phyloP scores from a whole-genome alignment of 2,888 invertebrate species.

The Candidula unifasciata region DNA sequence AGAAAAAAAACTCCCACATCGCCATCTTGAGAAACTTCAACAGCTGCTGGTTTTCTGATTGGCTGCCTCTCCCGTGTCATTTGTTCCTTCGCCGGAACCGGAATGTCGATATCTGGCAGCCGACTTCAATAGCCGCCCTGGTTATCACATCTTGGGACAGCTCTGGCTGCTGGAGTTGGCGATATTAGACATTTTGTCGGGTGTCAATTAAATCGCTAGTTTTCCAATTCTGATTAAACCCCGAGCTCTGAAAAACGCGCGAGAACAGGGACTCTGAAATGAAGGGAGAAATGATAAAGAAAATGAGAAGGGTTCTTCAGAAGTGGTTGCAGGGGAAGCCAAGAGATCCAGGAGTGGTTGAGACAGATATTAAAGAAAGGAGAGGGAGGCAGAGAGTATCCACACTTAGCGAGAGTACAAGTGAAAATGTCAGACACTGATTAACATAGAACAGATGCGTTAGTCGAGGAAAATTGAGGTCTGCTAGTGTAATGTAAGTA shows the following conservation, averaged over 20 bases:
- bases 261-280: not conserved
- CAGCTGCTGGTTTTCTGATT: constrained; percentile 41
- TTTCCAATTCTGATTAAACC: constrained; percentile 44
- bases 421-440: constrained; percentile 19
- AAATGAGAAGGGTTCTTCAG: not conserved
- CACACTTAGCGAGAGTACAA: not conserved
- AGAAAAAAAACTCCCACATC: not conserved
- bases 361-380: constrained; percentile 17
- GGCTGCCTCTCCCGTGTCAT: constrained; percentile 34
- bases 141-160: constrained; percentile 3
- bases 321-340: not conserved
- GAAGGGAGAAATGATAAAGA: not conserved
- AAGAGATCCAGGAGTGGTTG: constrained; percentile 24
- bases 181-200: constrained; percentile 45
- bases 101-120: not conserved
- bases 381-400: not conserved
- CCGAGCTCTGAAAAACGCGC: not conserved
- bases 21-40: constrained; percentile 46
- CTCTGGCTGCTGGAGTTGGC: not conserved
- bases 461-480: no score
- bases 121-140: constrained; percentile 23
- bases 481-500: no score
- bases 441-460: not conserved
- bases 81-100: constrained; percentile 18
- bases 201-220: constrained; percentile 44